Percentiles rank a stretch among this genome's conserved stretches.
Evolutionary conservation across 1,140 invertebrate species (phyloP).

Genomic region (Cheumatopsyche charites): DNA sequence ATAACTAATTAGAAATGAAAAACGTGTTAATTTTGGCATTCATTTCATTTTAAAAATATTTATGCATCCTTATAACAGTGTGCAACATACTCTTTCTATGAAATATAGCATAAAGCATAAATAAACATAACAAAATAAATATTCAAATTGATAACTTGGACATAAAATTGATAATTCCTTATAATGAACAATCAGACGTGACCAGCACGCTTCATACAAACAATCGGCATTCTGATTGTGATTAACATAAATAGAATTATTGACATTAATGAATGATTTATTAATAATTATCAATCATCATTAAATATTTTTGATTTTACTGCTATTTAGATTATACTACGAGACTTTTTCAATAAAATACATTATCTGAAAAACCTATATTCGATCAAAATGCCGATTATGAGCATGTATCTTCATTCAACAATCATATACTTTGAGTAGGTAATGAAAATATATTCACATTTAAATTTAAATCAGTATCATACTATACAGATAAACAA

Average conservation of each 20-base stretch:
- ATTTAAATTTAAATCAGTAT: neutral
- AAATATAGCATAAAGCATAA: neutral
- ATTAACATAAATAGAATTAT: too few species aligned
- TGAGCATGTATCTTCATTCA: neutral
- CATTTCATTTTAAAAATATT: constrained; percentile 37
- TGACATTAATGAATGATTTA: too few species aligned
- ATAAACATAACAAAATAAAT: constrained; percentile 16
- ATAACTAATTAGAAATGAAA: too few species aligned
- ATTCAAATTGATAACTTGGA: neutral
- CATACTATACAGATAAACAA: neutral
- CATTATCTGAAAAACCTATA: too few species aligned
- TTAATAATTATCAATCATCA: too few species aligned
- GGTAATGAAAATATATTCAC: neutral
- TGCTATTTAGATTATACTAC: too few species aligned
- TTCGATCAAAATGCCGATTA: neutral
- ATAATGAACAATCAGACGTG: neutral
- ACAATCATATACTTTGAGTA: neutral
- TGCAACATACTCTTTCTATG: constrained; percentile 19
- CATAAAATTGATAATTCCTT: neutral
- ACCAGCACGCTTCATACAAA: constrained; percentile 9
- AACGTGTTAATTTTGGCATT: constrained; percentile 24
- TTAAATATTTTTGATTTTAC: too few species aligned
- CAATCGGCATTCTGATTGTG: neutral
- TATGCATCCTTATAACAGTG: constrained; percentile 24
- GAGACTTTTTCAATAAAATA: too few species aligned